Base-by-base conservation (phyloP, 2,888 invertebrate species). In the Heterodera filipjevi region DNA sequence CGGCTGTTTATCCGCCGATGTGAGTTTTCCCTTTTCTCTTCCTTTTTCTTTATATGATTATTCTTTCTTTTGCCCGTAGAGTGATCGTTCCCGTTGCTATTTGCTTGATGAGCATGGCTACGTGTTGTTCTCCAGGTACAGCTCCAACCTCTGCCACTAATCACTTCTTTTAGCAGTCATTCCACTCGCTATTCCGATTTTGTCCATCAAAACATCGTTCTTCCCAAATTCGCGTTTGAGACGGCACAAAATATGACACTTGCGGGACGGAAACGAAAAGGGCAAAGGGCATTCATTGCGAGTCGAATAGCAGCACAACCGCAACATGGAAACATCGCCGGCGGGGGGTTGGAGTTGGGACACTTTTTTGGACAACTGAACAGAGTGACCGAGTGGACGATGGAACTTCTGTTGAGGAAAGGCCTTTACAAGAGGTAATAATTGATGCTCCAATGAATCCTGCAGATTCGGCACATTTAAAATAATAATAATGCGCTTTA, bases 81-180 rank as follows among this genome's bases (percentile, higher is more conserved):
- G 81, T 77, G 80, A 82, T 16, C 77, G 76, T 19, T 76, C 77
- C 32, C 85, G 87, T 82, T 89, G 89, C 82, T 84, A 85, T 64
- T 82, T 89, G 19, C 77, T 89, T 71, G 89, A 89, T 77, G 89
- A 89, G 78, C 86, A 87, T 76, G 89, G 83, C 44, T 87, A 87
- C 76, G 86, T 89, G 19, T 83, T 87, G 79, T 89, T 85, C 84
- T 84, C 85, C 76, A 86, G 86, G 19, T 75, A 59, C 59, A 27
- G 59, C 59, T n/a, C n/a, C 59, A n/a, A 5, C n/a, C 27, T n/a
- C 59, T 27, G n/a, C n/a, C 6, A 6, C 59, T 3, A n/a, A n/a
- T 59, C 22, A n/a, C 2, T 49, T 66, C 22, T 8, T 49, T 33
- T 66, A 35, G 33, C 76, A 66, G 30, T 19, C 32, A 35, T 46